Evolutionary conservation across 2,888 invertebrate genomes (phyloP).

Genomic region (Aporophyla nigra): DNA sequence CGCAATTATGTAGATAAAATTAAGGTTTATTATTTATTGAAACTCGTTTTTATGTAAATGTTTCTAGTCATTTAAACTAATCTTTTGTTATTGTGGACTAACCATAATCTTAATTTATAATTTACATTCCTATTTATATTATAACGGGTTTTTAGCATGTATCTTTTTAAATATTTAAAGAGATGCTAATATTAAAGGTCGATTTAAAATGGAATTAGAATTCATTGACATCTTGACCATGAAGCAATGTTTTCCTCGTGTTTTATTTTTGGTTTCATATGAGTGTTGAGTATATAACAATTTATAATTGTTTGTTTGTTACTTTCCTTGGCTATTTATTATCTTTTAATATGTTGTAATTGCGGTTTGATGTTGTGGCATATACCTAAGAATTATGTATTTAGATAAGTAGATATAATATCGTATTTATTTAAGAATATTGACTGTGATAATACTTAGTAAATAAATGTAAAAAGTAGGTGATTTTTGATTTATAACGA

Average conservation of each 20-base stretch:
- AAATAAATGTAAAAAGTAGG: background rate
- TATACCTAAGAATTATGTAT: slow-evolving; percentile 2
- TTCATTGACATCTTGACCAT: background rate
- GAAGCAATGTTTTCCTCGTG: background rate
- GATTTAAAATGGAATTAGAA: background rate
- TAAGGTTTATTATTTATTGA: slow-evolving; percentile 7
- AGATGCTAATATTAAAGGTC: background rate
- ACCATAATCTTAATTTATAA: background rate
- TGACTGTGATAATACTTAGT: slow-evolving; percentile 22
- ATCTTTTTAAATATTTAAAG: background rate
- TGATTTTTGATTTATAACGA: background rate
- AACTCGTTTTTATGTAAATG: background rate
- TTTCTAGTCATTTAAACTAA: slow-evolving; percentile 16
- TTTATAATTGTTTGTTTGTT: background rate
- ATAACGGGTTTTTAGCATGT: background rate
- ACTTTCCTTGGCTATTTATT: background rate
- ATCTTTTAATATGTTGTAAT: background rate
- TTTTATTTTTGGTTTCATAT: background rate
- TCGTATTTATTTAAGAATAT: slow-evolving; percentile 3
- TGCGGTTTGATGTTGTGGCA: background rate
- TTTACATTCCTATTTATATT: too few species aligned
- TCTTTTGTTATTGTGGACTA: background rate
- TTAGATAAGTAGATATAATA: background rate
- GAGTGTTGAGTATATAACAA: too few species aligned
- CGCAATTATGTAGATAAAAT: background rate